These are phyloP conservation scores for Drosophila ironensis DNA, from an alignment of 1,140 invertebrate species.

Conservation along the genomic window DNA sequence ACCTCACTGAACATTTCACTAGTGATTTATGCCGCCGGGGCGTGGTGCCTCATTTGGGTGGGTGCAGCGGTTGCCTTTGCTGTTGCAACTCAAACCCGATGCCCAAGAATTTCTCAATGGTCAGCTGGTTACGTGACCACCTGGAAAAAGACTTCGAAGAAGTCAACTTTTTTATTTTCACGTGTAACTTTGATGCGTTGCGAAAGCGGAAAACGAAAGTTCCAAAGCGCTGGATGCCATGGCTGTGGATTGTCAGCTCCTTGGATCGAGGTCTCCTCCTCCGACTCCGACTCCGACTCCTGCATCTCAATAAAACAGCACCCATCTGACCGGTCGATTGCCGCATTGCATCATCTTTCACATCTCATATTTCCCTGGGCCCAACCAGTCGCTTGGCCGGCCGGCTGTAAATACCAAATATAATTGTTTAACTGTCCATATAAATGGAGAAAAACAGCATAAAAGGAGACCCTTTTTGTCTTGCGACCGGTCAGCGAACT, in stretches of 20 bases:
- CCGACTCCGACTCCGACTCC: neutral
- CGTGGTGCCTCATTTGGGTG: conserved; percentile 29
- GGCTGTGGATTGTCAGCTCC: conserved; percentile 39
- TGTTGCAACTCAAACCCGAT: conserved; percentile 1
- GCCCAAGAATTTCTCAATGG: conserved; percentile 69
- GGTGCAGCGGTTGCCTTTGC: conserved; percentile 19
- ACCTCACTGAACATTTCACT: conserved; percentile 66
- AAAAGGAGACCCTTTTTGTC: conserved; percentile 69
- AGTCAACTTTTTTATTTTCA: conserved; percentile 20
- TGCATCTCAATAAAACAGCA: no score
- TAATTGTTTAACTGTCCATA: conserved; percentile 77
- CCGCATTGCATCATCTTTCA: conserved; percentile 63
- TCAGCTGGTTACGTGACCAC: conserved; percentile 66
- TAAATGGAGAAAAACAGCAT: conserved; percentile 60
- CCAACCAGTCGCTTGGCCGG: conserved; percentile 14
- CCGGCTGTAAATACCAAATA: conserved; percentile 73
- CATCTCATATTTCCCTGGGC: conserved; percentile 67
- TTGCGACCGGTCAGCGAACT: conserved; percentile 60
- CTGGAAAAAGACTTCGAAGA: conserved; percentile 23
- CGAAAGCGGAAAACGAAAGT: conserved; percentile 64
- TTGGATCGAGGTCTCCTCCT: conserved; percentile 29
- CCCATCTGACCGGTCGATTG: conserved; percentile 10
- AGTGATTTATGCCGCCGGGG: conserved; percentile 65
- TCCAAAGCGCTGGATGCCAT: conserved; percentile 18
- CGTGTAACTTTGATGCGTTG: conserved; percentile 20